Conservation (phyloP, 2,113 vertebrate species). For the Ophiodon elongatus region DNA sequence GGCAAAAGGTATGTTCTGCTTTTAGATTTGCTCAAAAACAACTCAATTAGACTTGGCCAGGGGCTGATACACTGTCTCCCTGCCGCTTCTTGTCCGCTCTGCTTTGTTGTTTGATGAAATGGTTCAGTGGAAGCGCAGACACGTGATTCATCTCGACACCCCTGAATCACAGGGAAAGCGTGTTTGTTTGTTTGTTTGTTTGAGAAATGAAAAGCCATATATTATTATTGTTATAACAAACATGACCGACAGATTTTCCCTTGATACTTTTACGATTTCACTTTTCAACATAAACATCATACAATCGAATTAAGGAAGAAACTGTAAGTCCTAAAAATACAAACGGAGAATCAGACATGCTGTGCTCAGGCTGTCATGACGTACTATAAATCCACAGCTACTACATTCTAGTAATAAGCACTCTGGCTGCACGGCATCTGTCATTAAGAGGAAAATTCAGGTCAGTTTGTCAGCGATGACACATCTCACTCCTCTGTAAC, state of each 20-base stretch:
- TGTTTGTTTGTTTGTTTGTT: constrained; percentile 41
- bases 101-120: constrained; percentile 73
- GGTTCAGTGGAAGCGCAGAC: constrained; percentile 59
- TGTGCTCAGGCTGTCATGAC: constrained; percentile 24
- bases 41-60: constrained; percentile 65
- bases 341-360: constrained; percentile 28
- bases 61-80: constrained; percentile 43
- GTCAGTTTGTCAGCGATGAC: constrained; percentile 68
- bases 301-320: neutral
- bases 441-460: constrained; percentile 66
- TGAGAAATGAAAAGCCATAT: constrained; percentile 41
- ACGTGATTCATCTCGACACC: constrained; percentile 61
- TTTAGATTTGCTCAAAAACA: constrained; percentile 67
- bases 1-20: constrained; percentile 73
- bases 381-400: constrained; percentile 31
- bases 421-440: constrained; percentile 59
- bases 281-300: constrained; percentile 1
- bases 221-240: constrained; percentile 18
- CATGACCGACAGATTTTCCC: neutral
- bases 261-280: constrained; percentile 3
- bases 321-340: constrained; percentile 15
- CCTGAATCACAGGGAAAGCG: constrained; percentile 54
- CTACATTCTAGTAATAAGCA: constrained; percentile 54
- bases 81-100: constrained; percentile 47
- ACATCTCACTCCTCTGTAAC: constrained; percentile 42